Evolutionary conservation across 2,888 invertebrate genomes (phyloP).

Genomic region (Axea sp.): DNA sequence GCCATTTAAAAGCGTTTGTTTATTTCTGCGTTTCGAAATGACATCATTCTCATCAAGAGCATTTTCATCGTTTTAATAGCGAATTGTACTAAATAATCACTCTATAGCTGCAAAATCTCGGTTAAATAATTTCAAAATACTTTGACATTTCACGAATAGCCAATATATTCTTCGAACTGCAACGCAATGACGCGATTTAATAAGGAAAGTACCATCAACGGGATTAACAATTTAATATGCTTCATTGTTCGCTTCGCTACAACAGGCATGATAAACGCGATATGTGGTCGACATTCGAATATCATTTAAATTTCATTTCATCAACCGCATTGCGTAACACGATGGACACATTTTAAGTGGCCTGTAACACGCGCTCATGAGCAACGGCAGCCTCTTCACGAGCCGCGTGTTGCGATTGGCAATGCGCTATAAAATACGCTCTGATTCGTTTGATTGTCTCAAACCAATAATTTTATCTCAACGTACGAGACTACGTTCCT

Average conservation of each 20-base stretch:
- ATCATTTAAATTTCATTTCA: slow-evolving; percentile 42
- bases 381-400: no score
- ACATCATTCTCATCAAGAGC: no score
- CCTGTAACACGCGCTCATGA: slow-evolving; percentile 16
- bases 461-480: slow-evolving; percentile 59
- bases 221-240: slow-evolving; percentile 24
- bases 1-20: no score
- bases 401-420: slow-evolving; percentile 11
- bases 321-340: slow-evolving; percentile 34
- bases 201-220: slow-evolving; percentile 5
- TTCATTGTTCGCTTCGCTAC: slow-evolving; percentile 6
- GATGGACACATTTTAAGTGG: slow-evolving; percentile 40
- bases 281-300: slow-evolving; percentile 6
- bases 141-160: slow-evolving; percentile 53
- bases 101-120: no score
- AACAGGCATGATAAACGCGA: slow-evolving; percentile 10
- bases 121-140: slow-evolving; percentile 19
- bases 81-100: no score
- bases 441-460: slow-evolving; percentile 64
- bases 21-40: no score
- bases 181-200: slow-evolving; percentile 3
- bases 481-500: slow-evolving; percentile 30
- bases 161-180: slow-evolving; percentile 3
- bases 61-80: no score
- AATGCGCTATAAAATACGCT: slow-evolving; percentile 62